Evolutionary conservation across 92 coral and sea anemone genomes (phyloP).

Genomic region (Parazoanthus atlanticus): DNA sequence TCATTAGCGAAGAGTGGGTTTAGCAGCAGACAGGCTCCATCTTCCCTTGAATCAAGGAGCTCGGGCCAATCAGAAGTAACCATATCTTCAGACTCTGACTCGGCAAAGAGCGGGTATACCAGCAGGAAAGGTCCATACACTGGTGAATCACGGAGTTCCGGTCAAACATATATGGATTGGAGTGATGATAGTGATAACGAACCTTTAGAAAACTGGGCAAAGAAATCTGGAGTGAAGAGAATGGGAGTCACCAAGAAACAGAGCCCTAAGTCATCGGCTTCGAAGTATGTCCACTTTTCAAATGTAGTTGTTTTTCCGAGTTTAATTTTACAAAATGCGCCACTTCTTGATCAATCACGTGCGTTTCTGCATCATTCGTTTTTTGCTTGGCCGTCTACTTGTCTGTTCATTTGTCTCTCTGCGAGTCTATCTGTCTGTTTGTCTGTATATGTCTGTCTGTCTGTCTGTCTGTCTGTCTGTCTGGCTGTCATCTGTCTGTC

Average conservation of each 20-base stretch:
- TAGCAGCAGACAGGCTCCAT: background rate
- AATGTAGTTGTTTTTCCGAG: background rate
- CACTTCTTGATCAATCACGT: background rate
- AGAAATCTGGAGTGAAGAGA: background rate
- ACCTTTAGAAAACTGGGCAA: slow-evolving; percentile 28
- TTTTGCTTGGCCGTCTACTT: background rate
- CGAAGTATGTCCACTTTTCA: background rate
- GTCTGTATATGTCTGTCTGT: background rate
- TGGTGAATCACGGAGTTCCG: background rate
- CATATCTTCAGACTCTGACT: background rate
- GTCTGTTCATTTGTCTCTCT: background rate
- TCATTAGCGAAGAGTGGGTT: background rate
- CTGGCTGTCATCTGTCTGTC: background rate
- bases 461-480: background rate
- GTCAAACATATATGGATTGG: background rate
- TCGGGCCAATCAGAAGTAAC: background rate
- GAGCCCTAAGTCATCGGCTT: background rate
- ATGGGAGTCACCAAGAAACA: background rate
- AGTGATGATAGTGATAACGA: slow-evolving; percentile 24
- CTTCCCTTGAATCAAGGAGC: too few species aligned
- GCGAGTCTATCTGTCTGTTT: background rate
- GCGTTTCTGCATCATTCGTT: background rate
- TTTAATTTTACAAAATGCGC: background rate
- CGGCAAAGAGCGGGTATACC: background rate
- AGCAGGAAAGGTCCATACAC: background rate